These are phyloP conservation scores for Eulemur mongoz DNA, from an alignment of 2,797 vertebrate species.

Conservation along the genomic window DNA sequence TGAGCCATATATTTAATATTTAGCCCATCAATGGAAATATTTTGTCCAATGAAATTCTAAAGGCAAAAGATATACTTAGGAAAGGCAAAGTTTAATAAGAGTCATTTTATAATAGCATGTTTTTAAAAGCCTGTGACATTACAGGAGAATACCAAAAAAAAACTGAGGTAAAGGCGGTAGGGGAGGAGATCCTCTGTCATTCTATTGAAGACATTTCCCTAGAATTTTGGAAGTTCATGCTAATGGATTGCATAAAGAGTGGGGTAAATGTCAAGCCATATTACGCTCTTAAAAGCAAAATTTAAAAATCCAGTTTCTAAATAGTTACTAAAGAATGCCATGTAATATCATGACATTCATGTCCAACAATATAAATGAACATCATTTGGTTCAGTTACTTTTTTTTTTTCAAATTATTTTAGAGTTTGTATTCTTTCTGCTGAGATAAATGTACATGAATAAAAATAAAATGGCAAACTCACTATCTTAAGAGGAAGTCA, in stretches of 20 bases:
- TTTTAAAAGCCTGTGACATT: not conserved
- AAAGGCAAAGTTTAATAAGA: not conserved
- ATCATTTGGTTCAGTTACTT: constrained; percentile 50
- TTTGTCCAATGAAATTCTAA: not conserved
- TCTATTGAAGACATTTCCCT: not conserved
- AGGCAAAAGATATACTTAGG: not conserved
- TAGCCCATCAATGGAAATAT: not conserved
- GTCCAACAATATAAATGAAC: constrained; percentile 55
- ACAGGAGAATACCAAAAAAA: not conserved
- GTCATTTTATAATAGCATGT: not conserved
- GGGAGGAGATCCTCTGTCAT: not conserved
- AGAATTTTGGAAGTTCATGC: constrained; percentile 38
- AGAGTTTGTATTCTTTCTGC: constrained; percentile 30
- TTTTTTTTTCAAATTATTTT: constrained; percentile 64
- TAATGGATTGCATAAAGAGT: not conserved
- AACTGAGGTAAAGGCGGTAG: not conserved
- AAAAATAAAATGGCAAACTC: constrained; percentile 64
- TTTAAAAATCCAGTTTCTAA: constrained; percentile 31
- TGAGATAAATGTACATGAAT: constrained; percentile 54
- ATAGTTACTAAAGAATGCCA: not conserved
- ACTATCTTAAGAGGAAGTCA: constrained; percentile 32
- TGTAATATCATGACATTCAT: not conserved
- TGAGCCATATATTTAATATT: not conserved
- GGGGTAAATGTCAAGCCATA: not conserved
- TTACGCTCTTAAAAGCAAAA: constrained; percentile 58